These are phyloP conservation scores for Copidosoma floridanum DNA, from an alignment of 1,140 invertebrate species.

Conservation along the genomic window DNA sequence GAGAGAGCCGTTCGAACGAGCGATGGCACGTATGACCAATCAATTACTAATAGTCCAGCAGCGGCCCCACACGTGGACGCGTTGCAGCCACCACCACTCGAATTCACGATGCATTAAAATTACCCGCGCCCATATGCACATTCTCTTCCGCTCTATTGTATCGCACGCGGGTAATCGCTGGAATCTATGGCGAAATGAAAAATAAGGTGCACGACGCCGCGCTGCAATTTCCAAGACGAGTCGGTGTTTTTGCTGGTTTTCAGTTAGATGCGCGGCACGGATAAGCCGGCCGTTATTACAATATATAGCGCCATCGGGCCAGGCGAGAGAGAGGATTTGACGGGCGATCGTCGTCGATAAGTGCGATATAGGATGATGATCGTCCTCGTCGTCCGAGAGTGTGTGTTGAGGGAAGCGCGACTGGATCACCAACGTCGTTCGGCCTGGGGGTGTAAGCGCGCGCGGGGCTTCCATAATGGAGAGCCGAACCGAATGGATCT, in stretches of 20 bases:
- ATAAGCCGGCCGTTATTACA: conserved; percentile 8
- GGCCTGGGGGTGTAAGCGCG: not conserved
- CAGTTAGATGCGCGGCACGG: conserved; percentile 5
- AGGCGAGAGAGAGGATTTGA: conserved; percentile 14
- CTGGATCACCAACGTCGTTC: conserved; percentile 22
- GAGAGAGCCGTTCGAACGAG: conserved; percentile 39
- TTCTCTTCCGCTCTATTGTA: too few relatives aligned
- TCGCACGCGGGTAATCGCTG: not conserved
- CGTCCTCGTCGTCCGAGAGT: too few relatives aligned
- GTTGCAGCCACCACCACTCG: conserved; percentile 35
- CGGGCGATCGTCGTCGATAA: conserved; percentile 26
- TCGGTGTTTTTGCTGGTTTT: conserved; percentile 1
- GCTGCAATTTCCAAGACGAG: too few relatives aligned
- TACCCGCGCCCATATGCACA: conserved; percentile 1
- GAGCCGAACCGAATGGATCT: conserved; percentile 26
- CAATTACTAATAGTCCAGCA: conserved; percentile 50
- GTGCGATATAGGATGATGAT: conserved; percentile 24
- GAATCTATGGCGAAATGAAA: too few relatives aligned
- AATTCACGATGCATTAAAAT: conserved; percentile 38
- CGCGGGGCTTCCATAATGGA: conserved; percentile 16
- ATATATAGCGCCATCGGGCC: too few relatives aligned
- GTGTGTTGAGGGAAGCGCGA: not conserved
- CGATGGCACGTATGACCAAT: conserved; percentile 51
- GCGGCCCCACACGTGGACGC: conserved; percentile 37
- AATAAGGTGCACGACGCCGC: too few relatives aligned